phyloP scores from a whole-genome alignment of 1,140 invertebrate species.

The Drosophila mojavensis region DNA sequence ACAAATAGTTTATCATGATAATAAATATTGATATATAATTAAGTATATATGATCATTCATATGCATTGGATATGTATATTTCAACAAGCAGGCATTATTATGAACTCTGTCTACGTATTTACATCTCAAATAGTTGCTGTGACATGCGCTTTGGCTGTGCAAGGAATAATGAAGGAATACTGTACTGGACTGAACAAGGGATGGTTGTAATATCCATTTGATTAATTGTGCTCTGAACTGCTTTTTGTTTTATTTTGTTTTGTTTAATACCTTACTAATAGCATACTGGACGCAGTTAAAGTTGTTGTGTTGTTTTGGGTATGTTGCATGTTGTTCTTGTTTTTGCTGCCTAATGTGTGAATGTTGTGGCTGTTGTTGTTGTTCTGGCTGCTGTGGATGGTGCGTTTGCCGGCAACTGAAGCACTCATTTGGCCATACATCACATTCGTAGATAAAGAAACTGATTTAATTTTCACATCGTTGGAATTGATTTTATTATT shows the following conservation, averaged over 20 bases:
- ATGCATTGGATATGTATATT: constrained; percentile 24
- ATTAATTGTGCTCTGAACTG: constrained; percentile 26
- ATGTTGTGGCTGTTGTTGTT: constrained; percentile 45
- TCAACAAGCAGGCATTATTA: constrained; percentile 23
- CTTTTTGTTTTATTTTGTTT: constrained; percentile 19
- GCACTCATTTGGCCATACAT: constrained; percentile 37
- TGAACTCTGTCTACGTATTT: constrained; percentile 39
- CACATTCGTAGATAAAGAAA: constrained; percentile 49
- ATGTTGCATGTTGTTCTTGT: constrained; percentile 39
- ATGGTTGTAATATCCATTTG: constrained; percentile 7
- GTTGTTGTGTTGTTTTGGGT: constrained; percentile 51
- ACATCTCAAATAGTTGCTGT: constrained; percentile 37
- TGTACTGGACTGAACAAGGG: constrained; percentile 29
- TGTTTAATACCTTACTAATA: constrained; percentile 81
- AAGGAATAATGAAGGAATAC: constrained; percentile 56
- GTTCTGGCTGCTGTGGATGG: constrained; percentile 2
- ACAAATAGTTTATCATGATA: constrained; percentile 32
- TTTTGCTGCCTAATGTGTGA: constrained; percentile 61
- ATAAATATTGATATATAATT: constrained; percentile 8
- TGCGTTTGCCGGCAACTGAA: constrained; percentile 1
- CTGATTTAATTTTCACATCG: constrained; percentile 52
- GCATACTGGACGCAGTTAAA: constrained; percentile 72
- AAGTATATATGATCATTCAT: background rate
- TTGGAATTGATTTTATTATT: constrained; percentile 42
- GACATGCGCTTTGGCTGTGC: constrained; percentile 34